Evolutionary conservation across 1,140 invertebrate genomes (phyloP).

Genomic region (Trachymyrmex septentrionalis): DNA sequence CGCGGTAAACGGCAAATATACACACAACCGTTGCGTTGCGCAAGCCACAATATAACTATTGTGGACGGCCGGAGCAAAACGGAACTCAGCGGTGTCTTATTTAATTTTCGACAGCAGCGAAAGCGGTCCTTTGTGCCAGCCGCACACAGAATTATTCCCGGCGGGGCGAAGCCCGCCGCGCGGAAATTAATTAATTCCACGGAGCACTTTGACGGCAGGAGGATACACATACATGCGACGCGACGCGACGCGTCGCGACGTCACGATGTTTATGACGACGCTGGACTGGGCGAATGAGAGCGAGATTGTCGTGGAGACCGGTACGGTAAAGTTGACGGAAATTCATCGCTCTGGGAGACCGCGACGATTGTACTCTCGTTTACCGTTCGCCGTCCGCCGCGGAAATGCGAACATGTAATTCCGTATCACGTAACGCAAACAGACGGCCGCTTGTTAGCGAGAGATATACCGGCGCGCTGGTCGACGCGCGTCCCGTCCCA

Average conservation of each 20-base stretch:
- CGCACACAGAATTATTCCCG: conserved; percentile 46
- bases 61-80: conserved; percentile 30
- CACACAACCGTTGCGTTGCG: conserved; percentile 5
- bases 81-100: conserved; percentile 47
- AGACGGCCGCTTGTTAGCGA: conserved; percentile 62
- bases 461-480: conserved; percentile 18
- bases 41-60: conserved; percentile 26
- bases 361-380: conserved; percentile 50
- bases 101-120: conserved; percentile 56
- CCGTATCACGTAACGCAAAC: conserved; percentile 65
- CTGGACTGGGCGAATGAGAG: conserved; percentile 1
- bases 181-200: conserved; percentile 64
- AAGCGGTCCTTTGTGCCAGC: conserved; percentile 41
- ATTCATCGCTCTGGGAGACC: conserved; percentile 44
- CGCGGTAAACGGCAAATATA: conserved; percentile 12
- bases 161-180: neutral
- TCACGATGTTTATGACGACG: conserved; percentile 38
- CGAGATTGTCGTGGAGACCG: conserved; percentile 47
- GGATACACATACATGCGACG: neutral
- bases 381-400: conserved; percentile 31
- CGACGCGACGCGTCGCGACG: too few species aligned
- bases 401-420: conserved; percentile 60
- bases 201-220: conserved; percentile 33
- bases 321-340: conserved; percentile 54
- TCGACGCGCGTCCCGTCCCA: neutral